Percentiles rank a stretch among this genome's conserved stretches.
Conservation (phyloP, 2,797 vertebrate genomes). For the Cuniculus paca region DNA sequence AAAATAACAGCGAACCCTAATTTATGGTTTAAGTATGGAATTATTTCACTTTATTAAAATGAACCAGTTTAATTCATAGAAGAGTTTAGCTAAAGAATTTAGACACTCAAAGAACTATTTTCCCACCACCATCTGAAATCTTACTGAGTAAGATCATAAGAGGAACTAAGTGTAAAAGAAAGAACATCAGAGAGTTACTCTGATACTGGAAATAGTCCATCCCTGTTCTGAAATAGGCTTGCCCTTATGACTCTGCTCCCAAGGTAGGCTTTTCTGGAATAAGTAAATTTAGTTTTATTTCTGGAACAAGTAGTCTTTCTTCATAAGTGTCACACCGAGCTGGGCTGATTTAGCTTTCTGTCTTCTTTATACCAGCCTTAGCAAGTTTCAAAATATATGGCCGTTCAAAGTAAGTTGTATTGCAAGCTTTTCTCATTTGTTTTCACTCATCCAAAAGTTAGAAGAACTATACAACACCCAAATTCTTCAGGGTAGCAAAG, state of each 20-base stretch:
- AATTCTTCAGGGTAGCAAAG: constrained; percentile 43
- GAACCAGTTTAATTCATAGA: constrained; percentile 21
- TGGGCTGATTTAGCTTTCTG: constrained; percentile 79
- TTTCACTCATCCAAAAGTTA: constrained; percentile 76
- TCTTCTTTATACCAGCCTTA: constrained; percentile 77
- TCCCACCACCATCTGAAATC: constrained; percentile 15
- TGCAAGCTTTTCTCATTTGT: constrained; percentile 75
- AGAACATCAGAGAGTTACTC: constrained; percentile 71
- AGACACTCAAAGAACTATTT: constrained; percentile 39
- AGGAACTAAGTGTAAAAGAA: constrained; percentile 59
- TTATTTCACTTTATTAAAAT: constrained; percentile 54
- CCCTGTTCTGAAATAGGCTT: constrained; percentile 78
- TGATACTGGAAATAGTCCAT: constrained; percentile 73
- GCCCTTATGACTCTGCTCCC: constrained; percentile 79
- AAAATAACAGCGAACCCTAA: constrained; percentile 2
- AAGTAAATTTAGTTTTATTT: constrained; percentile 84
- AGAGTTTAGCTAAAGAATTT: constrained; percentile 40
- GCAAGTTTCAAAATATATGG: constrained; percentile 80
- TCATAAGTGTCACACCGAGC: constrained; percentile 80
- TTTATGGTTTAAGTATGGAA: background rate
- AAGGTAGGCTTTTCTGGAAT: constrained; percentile 79
- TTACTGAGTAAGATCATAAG: constrained; percentile 45
- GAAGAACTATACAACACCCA: constrained; percentile 40
- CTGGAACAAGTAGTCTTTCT: constrained; percentile 81
- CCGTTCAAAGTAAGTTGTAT: constrained; percentile 69